These are phyloP conservation scores for Spisula subtruncata DNA, from an alignment of 2,888 invertebrate species.

Conservation along the genomic window DNA sequence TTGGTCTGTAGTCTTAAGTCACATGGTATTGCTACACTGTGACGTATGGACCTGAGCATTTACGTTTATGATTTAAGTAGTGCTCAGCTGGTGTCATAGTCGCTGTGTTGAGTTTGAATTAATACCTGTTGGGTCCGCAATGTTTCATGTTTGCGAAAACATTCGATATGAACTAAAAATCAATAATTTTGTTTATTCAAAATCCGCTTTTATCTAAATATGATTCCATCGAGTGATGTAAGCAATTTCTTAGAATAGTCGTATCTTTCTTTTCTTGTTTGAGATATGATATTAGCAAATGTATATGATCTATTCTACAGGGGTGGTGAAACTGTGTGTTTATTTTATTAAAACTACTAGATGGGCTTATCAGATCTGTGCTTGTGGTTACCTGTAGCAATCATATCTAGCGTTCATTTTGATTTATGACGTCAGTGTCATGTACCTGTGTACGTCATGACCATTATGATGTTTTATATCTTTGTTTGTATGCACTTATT, in stretches of 20 bases:
- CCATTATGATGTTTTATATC: neutral
- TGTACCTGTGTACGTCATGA: neutral
- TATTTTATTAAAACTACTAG: neutral
- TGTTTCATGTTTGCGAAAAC: neutral
- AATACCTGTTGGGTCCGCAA: neutral
- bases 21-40: no score
- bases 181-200: neutral
- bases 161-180: neutral
- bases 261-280: neutral
- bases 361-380: neutral
- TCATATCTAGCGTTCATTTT: neutral
- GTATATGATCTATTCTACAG: neutral
- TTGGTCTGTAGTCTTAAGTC: no score
- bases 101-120: no score
- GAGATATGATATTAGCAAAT: neutral
- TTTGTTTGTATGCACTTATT: neutral
- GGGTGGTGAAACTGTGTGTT: neutral
- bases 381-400: conserved; percentile 12
- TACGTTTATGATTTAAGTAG: no score
- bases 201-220: neutral
- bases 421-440: conserved; percentile 12
- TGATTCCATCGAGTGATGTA: neutral
- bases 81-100: no score
- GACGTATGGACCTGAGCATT: no score
- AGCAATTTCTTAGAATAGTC: neutral